phyloP scores from a whole-genome alignment of 2,888 invertebrate species.

The Tortrix viridana region DNA sequence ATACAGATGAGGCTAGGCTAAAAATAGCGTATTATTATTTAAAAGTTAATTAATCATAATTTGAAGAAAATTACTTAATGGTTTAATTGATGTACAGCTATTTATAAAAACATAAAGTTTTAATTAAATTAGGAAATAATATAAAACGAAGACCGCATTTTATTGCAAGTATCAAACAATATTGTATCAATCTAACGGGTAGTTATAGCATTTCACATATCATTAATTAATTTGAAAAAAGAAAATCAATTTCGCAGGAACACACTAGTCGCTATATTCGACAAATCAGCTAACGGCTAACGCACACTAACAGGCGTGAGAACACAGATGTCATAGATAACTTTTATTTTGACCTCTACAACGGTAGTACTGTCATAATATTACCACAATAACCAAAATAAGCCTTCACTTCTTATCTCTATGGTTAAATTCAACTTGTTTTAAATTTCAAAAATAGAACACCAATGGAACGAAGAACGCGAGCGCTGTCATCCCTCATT shows the following conservation, averaged over 20 bases:
- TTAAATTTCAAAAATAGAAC: conserved; percentile 24
- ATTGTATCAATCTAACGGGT: conserved; percentile 1
- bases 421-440: conserved; percentile 34
- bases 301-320: conserved; percentile 72
- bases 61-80: too few species aligned
- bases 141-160: not conserved
- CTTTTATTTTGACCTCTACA: conserved; percentile 70
- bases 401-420: conserved; percentile 33
- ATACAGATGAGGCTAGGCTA: too few species aligned
- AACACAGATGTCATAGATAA: conserved; percentile 69
- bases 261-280: conserved; percentile 62
- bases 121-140: not conserved
- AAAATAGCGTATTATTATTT: too few species aligned
- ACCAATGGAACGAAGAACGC: conserved; percentile 54
- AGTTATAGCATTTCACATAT: conserved; percentile 6
- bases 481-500: conserved; percentile 75
- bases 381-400: conserved; percentile 43
- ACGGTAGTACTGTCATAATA: conserved; percentile 51
- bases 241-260: conserved; percentile 56
- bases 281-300: conserved; percentile 56
- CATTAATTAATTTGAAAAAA: conserved; percentile 20
- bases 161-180: conserved; percentile 12
- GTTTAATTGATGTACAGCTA: too few species aligned
- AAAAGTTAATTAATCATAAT: too few species aligned
- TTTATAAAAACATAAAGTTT: too few species aligned